Evolutionary conservation across 1,140 invertebrate genomes (phyloP), one percentile per base, ranked within the genome.

Genomic region (Uloborus diversus): DNA sequence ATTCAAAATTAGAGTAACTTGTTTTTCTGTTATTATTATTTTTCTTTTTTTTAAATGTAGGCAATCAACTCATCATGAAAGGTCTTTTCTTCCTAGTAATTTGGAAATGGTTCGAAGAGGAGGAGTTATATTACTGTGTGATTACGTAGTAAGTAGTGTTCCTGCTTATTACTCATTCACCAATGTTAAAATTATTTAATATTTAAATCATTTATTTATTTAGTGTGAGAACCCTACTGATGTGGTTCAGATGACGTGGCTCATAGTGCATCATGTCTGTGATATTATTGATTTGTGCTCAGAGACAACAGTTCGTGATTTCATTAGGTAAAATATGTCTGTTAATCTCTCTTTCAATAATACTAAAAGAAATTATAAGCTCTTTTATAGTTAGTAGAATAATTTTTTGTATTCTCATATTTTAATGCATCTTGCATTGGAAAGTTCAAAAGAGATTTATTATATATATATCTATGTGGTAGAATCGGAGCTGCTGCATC

Each of bases 181-280:
- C 17, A 9, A 9, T 42, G 7, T 42, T 17, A 42, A 42, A 42
- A 9, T 42, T 42, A 7, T 17, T 42, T 42, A 7, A 42, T 17
- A 42, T 9, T 42, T 42, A 7, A 9, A 9, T 42, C 37, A 42
- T 42, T 17, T 9, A 42, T 42, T 42, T 9, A 42, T 83, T 84
- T 83, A 91, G 85, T 91, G 89, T 85, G 91, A 92, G 83, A 92
- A 91, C 84, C 86, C 93, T 13, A 89, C 89, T 69, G 92, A 94
- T 85, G 91, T 89, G 2, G 91, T 93, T 28, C 91, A 93, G 73
- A 86, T 94, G 37, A 90, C 91, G 0, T 95, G 93, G 93, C 85
- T 95, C n/a, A 85, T 95, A 25, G 89, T 91, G 1, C 92, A 92
- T 84, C 90, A 94, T 82, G 90, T 93, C 0, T 88, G 91, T 82